phyloP scores from a whole-genome alignment of 2,888 invertebrate genomes.

The Fragum whitleyi region DNA sequence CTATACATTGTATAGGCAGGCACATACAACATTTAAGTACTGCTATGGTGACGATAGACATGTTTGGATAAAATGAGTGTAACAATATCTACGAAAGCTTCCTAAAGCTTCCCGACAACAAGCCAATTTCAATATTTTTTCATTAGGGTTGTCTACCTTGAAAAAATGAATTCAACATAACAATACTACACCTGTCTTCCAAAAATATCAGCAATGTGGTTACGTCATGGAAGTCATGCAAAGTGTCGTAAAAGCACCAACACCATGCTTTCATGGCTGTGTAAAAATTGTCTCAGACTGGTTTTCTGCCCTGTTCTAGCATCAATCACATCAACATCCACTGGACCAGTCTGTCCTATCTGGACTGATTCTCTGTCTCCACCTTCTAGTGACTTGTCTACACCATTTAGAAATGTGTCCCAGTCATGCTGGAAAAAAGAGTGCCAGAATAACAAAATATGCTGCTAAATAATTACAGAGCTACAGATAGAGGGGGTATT shows the following conservation, averaged over 20 bases:
- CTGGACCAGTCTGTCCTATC: slow-evolving; percentile 68
- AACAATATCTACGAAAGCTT: too few relatives aligned
- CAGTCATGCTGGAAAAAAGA: slow-evolving; percentile 74
- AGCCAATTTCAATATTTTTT: too few relatives aligned
- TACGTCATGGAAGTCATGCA: slow-evolving; percentile 84
- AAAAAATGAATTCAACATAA: too few relatives aligned
- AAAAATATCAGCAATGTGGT: slow-evolving; percentile 72
- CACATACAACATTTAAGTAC: too few relatives aligned
- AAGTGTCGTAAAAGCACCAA: slow-evolving; percentile 81
- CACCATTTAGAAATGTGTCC: slow-evolving; percentile 72
- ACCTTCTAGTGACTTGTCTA: slow-evolving; percentile 68
- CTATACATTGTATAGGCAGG: too few relatives aligned
- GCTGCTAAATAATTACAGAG: too few relatives aligned
- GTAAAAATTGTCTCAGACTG: slow-evolving; percentile 64
- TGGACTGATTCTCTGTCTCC: slow-evolving; percentile 50
- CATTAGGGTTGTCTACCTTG: too few relatives aligned
- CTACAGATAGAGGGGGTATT: too few relatives aligned
- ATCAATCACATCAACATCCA: slow-evolving; percentile 68
- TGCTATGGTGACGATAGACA: too few relatives aligned
- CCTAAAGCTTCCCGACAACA: too few relatives aligned
- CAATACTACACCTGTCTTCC: slow-evolving; percentile 40
- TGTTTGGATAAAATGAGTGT: too few relatives aligned
- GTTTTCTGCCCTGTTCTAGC: slow-evolving; percentile 68
- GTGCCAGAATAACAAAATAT: background rate
- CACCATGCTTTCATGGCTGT: slow-evolving; percentile 62